Evolutionary conservation across 2,888 invertebrate species (phyloP).

Genomic region (Scaptomyza parva): DNA sequence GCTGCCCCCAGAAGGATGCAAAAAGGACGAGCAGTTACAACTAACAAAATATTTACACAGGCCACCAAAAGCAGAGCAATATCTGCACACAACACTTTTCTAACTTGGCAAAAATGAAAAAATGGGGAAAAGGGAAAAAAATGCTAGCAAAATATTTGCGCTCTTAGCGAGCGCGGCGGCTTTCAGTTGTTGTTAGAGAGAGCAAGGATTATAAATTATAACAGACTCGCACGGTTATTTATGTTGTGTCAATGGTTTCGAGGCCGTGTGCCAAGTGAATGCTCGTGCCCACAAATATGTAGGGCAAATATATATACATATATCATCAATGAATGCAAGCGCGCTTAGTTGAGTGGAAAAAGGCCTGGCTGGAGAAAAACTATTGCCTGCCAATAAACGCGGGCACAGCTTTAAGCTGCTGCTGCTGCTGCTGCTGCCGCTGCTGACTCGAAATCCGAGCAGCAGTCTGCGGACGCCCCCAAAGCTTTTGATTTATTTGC

Average conservation of each 20-base stretch:
- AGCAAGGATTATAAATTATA: constrained; percentile 78
- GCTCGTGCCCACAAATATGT: constrained; percentile 8
- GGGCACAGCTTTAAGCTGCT: constrained; percentile 34
- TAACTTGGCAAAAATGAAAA: constrained; percentile 24
- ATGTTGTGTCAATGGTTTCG: constrained; percentile 66
- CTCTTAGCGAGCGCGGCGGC: constrained; percentile 58
- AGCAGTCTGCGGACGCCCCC: constrained; percentile 11
- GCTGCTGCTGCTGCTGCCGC: constrained; percentile 8
- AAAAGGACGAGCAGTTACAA: constrained; percentile 7
- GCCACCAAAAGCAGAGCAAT: constrained; percentile 24
- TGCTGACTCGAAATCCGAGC: constrained; percentile 22
- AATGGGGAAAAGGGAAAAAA: constrained; percentile 22
- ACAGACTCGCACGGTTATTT: constrained; percentile 71
- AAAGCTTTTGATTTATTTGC: constrained; percentile 75
- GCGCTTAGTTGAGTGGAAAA: constrained; percentile 76
- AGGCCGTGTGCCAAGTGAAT: constrained; percentile 45
- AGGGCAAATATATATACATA: constrained; percentile 16
- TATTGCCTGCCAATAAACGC: constrained; percentile 26
- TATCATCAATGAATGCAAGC: constrained; percentile 68
- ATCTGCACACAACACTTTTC: constrained; percentile 49
- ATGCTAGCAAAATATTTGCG: constrained; percentile 54
- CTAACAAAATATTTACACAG: constrained; percentile 65
- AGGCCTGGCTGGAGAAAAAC: constrained; percentile 43
- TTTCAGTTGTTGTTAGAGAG: constrained; percentile 41
- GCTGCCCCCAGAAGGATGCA: background rate